Evolutionary conservation across 2,888 invertebrate species (phyloP), one percentile per base, ranked within the genome.

Genomic region (Mycalesis mineus): DNA sequence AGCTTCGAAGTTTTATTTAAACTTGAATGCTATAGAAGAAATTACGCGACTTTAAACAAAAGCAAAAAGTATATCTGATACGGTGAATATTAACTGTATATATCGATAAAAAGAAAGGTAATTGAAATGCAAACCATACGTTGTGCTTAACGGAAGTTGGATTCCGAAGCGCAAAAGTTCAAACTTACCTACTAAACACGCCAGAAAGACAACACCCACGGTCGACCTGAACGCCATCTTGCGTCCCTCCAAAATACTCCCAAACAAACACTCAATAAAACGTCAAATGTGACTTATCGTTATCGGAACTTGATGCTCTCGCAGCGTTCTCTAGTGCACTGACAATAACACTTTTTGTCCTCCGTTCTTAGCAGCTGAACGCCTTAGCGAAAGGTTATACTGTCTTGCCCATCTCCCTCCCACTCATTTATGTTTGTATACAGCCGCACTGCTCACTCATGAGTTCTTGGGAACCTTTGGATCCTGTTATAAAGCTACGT

Each of bases 401-500:
- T 74, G 68, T 66, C 74, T 66, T 64, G 64, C 57, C 72, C 63
- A 56, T 82, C 88, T 75, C 78, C 55, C 66, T 84, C 73, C 39
- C 71, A 62, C 78, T 60, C 40, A 51, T 39, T 15, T 45, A 47
- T 55, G 60, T 57, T 55, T 58, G 42, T 61, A 77, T 85, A 75
- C 64, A 50, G 50, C 65, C 62, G 60, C 72, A 75, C 73, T 73
- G 57, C 58, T 79, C 73, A 28, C 62, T 63, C 73, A 66, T 37
- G 61, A 68, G 69, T 71, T 71, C 68, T 68, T 64, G 63, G 65
- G 66, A 68, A 62, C 60, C 72, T 74, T 73, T 62, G 74, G 71
- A 86, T 87, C 88, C 85, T 85, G 87, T 88, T 88, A 86, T 84
- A 76, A 75, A 79, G 78, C 68, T 80, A 84, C 86, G 81, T 84